Conservation (phyloP, 2,888 invertebrate species). For the Parthenolecanium corni region DNA sequence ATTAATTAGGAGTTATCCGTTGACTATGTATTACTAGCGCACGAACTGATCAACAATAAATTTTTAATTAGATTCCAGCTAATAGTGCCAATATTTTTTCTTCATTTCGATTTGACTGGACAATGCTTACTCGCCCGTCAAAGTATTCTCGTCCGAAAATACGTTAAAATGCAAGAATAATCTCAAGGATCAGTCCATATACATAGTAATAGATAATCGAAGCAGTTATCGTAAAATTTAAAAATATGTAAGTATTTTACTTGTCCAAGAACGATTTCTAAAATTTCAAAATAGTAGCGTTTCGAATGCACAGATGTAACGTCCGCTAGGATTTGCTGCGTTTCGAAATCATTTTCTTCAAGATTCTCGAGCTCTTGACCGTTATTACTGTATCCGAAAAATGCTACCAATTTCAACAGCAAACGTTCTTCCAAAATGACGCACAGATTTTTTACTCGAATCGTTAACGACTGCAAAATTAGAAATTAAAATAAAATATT, state of each 20-base stretch:
- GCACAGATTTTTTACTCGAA: conserved; percentile 70
- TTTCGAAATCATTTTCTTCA: conserved; percentile 69
- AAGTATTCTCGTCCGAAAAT: too few species aligned
- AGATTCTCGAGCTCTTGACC: conserved; percentile 45
- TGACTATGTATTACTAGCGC: too few species aligned
- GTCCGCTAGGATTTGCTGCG: conserved; percentile 64
- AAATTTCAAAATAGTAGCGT: conserved; percentile 73
- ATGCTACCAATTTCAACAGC: conserved; percentile 53
- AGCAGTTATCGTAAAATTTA: too few species aligned
- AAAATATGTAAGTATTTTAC: conserved; percentile 38
- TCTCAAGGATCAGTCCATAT: too few species aligned
- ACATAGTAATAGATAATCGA: too few species aligned
- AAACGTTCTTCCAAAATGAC: conserved; percentile 79
- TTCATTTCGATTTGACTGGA: too few species aligned
- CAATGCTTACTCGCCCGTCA: too few species aligned
- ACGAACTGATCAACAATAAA: too few species aligned
- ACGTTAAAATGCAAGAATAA: too few species aligned
- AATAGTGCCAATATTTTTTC: too few species aligned
- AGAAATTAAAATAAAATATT: neutral
- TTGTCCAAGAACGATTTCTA: conserved; percentile 67
- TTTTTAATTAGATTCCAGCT: too few species aligned
- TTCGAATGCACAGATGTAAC: conserved; percentile 68
- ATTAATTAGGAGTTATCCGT: neutral
- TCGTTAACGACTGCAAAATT: conserved; percentile 52
- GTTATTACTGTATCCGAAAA: conserved; percentile 40